Percentiles rank a stretch among this genome's conserved stretches.
phyloP scores from a whole-genome alignment of 2,113 vertebrate genomes.

The Pluvianellus socialis region DNA sequence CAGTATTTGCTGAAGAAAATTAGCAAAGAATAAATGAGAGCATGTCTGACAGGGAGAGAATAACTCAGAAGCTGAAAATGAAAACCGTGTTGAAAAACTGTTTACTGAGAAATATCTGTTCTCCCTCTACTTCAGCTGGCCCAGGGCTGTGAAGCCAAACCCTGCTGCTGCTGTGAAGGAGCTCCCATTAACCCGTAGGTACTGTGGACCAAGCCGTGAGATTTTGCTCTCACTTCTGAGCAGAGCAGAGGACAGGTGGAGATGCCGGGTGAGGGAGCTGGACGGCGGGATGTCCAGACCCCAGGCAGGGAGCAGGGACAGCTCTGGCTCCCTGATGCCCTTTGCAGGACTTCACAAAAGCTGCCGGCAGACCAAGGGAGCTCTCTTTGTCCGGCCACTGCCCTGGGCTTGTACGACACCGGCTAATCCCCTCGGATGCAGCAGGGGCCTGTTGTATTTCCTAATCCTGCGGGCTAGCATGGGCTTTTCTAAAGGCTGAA shows the following conservation, averaged over 20 bases:
- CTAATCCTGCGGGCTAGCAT: not conserved
- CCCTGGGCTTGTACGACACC: not conserved
- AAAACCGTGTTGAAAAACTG: not conserved
- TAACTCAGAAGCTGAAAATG: not conserved
- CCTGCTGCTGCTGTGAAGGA: not conserved
- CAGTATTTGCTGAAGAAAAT: not conserved
- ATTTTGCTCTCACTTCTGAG: not conserved
- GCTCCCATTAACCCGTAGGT: not conserved
- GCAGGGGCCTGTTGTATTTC: not conserved
- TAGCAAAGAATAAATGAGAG: not conserved
- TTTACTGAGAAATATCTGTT: not conserved
- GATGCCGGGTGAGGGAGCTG: not conserved
- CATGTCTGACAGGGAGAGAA: not conserved
- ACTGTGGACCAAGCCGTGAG: not conserved
- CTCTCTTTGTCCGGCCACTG: not conserved
- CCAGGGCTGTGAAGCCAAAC: not conserved
- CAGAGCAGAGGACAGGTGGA: accelerated
- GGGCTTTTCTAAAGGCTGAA: not conserved
- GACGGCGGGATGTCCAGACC: not conserved
- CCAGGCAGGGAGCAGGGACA: not conserved
- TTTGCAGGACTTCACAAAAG: not conserved
- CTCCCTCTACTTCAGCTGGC: not conserved
- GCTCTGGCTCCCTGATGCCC: not conserved
- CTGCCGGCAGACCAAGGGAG: not conserved
- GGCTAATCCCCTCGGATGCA: not conserved